Base-by-base conservation (phyloP, 2,797 vertebrate species). In the Oreonectes daqikongensis region DNA sequence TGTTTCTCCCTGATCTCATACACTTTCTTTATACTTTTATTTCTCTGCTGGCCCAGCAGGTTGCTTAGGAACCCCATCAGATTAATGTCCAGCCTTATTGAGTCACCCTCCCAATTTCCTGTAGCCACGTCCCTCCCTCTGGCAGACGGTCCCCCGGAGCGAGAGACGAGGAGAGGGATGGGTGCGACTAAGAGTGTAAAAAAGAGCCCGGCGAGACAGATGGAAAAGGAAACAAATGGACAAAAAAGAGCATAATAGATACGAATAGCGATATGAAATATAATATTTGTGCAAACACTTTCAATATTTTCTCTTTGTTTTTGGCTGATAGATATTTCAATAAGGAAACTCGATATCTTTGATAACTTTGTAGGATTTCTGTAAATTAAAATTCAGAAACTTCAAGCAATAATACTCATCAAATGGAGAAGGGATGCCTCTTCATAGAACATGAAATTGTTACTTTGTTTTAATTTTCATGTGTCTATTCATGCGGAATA, bases 71-170 rank as follows among this genome's bases (percentile, higher is more conserved):
- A 91, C 89, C 44, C 84, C 89, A 90, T 91, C 89, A 89, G 89
- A 92, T 87, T 84, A 91, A 87, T 46, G 82, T 86, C 70, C 77
- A 70, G 75, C 84, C 85, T 92, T 93, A 92, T 93, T 89, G 89
- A 85, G 89, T 91, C 90, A 89, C 87, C 85, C 79, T 89, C 83
- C 88, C 91, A 91, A 93, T 93, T 92, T 94, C 93, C 92, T 92
- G 91, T 85, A 73, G 88, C 81, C 83, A 44, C 6, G 50, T 84
- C 86, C 83, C 80, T 84, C 85, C 88, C 78, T 81, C 88, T 88
- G 86, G 87, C 89, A 88, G 87, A 88, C 82, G 89, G 76, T 87
- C 84, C 85, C 69, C 82, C 84, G 18, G 24, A 80, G 71, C 17
- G 11, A 53, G 24, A 63, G 35, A 68, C 15, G 32, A 74, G 30